Percentiles rank a stretch among this genome's conserved stretches.
Evolutionary conservation across 2,113 vertebrate species (phyloP).

Genomic region (Macaca mulatta): DNA sequence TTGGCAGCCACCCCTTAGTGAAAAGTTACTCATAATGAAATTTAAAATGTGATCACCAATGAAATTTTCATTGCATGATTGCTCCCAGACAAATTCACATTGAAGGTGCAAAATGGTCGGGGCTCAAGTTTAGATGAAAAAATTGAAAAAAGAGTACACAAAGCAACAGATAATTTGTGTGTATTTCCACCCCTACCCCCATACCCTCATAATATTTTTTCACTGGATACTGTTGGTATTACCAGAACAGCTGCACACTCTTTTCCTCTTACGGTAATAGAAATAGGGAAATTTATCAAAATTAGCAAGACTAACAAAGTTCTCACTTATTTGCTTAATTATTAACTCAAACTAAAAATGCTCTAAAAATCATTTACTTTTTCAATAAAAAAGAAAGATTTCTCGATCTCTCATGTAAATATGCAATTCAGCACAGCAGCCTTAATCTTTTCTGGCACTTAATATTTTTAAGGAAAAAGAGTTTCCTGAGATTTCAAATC

Average conservation of each 20-base stretch:
- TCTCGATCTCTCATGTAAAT: not conserved
- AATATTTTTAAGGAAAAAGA: not conserved
- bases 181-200: rapidly evolving
- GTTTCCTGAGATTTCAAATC: not conserved
- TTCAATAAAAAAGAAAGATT: not conserved
- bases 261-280: not conserved
- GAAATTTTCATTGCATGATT: not conserved
- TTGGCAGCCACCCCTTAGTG: not conserved
- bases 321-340: not conserved
- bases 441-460: not conserved
- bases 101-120: not conserved
- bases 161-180: no score
- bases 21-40: not conserved
- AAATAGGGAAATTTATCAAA: not conserved
- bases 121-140: not conserved
- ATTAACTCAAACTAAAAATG: slow-evolving; percentile 1
- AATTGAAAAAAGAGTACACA: not conserved
- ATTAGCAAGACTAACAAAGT: not conserved
- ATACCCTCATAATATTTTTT: not conserved
- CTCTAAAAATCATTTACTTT: not conserved
- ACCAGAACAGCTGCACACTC: not conserved
- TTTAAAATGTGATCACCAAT: not conserved
- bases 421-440: not conserved
- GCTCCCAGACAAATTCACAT: not conserved
- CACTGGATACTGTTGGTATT: rapidly evolving